These are phyloP conservation scores for Gerris lacustris DNA, from an alignment of 2,888 invertebrate genomes.

Conservation along the genomic window DNA sequence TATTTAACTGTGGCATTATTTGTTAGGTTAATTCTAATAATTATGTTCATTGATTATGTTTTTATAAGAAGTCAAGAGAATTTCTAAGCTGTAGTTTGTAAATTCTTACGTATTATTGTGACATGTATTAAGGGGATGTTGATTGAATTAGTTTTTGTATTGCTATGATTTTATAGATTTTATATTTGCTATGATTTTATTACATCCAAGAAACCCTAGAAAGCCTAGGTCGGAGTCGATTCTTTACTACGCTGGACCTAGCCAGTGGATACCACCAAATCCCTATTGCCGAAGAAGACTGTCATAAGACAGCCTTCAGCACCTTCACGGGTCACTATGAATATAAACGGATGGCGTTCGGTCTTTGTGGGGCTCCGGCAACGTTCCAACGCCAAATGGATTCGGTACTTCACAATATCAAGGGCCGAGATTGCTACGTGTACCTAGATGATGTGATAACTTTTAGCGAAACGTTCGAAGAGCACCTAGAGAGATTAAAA, in stretches of 20 bases:
- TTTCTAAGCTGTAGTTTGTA: no score
- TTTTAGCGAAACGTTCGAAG: slow-evolving; percentile 5
- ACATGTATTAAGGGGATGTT: no score
- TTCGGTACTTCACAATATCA: slow-evolving; percentile 28
- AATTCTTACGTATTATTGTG: no score
- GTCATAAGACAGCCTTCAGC: slow-evolving; percentile 33
- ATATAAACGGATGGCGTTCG: no score
- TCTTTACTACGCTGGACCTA: slow-evolving; percentile 27
- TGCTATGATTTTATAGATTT: no score
- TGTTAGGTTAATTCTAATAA: no score
- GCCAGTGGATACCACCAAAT: slow-evolving; percentile 33
- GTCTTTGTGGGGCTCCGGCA: no score
- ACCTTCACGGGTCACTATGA: slow-evolving; percentile 23
- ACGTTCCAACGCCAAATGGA: slow-evolving; percentile 27
- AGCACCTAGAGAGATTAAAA: not conserved
- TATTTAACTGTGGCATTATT: no score
- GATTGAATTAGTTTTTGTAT: no score
- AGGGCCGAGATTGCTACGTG: slow-evolving; percentile 13
- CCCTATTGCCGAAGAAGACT: slow-evolving; percentile 30
- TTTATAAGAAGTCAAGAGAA: no score
- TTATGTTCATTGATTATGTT: no score
- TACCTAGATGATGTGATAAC: slow-evolving; percentile 20
- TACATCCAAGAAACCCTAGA: slow-evolving; percentile 32
- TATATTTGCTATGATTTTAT: no score
- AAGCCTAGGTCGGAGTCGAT: slow-evolving; percentile 27